These are phyloP conservation scores for Ariopsis seemanni DNA, from an alignment of 2,113 vertebrate genomes.

Conservation along the genomic window DNA sequence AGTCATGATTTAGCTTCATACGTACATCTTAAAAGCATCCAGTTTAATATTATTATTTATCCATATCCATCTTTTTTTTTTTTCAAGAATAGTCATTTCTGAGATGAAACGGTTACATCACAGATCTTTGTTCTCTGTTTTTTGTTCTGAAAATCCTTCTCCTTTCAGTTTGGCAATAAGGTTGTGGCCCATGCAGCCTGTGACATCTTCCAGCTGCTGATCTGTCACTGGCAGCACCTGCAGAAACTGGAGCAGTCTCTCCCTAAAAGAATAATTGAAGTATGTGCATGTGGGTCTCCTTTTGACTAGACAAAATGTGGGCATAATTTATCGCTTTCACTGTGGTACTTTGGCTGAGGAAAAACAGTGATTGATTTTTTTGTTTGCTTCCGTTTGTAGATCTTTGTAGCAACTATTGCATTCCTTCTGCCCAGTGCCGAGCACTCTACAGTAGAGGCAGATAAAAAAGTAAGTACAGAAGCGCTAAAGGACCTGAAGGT, in stretches of 20 bases:
- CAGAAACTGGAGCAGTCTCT: constrained; percentile 81
- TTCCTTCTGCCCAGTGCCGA: constrained; percentile 96
- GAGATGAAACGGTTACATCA: background rate
- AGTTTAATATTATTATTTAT: background rate
- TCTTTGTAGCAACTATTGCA: constrained; percentile 94
- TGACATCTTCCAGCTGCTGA: constrained; percentile 90
- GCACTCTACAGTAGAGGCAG: constrained; percentile 87
- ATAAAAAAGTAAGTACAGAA: constrained; percentile 87
- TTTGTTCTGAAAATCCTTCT: background rate
- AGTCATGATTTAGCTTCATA: background rate
- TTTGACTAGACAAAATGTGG: constrained; percentile 12
- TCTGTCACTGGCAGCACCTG: constrained; percentile 91
- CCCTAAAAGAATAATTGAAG: constrained; percentile 92
- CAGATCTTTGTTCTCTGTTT: background rate
- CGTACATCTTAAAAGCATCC: constrained; percentile 11
- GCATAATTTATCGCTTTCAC: background rate
- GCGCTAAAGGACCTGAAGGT: background rate
- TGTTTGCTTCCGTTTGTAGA: constrained; percentile 69
- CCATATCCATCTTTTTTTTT: constrained; percentile 52
- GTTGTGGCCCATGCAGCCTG: constrained; percentile 89
- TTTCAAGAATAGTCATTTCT: constrained; percentile 10
- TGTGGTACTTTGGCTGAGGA: constrained; percentile 40
- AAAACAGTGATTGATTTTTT: constrained; percentile 51
- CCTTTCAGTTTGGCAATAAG: constrained; percentile 89
- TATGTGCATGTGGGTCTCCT: constrained; percentile 60